phyloP scores from a whole-genome alignment of 2,888 invertebrate genomes.

The Standfussiana lucernea region DNA sequence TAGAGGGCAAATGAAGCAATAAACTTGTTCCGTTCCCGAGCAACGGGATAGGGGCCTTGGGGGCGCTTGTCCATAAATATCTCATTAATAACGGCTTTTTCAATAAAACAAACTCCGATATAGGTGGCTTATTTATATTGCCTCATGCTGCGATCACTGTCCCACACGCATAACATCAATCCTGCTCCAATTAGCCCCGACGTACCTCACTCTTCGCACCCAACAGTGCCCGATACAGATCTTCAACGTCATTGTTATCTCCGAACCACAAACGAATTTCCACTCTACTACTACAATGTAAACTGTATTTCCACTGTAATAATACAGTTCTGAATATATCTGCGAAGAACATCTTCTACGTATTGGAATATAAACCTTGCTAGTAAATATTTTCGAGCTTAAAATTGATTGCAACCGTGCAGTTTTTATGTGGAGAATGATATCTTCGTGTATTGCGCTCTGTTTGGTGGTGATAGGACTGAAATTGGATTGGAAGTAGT shows the following conservation, averaged over 20 bases:
- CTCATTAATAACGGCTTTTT: constrained; percentile 50
- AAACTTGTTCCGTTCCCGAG: constrained; percentile 31
- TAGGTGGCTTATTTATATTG: constrained; percentile 45
- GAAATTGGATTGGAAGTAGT: constrained; percentile 63
- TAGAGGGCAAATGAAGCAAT: constrained; percentile 35
- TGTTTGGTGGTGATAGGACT: constrained; percentile 68
- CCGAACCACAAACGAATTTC: constrained; percentile 66
- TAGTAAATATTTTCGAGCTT: constrained; percentile 62
- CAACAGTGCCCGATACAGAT: constrained; percentile 26
- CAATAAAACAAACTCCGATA: constrained; percentile 48
- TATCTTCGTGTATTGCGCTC: constrained; percentile 65
- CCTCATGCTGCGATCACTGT: constrained; percentile 7
- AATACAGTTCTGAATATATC: constrained; percentile 65
- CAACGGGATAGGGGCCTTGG: constrained; percentile 18
- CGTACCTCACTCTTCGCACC: constrained; percentile 3
- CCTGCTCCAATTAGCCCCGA: constrained; percentile 32
- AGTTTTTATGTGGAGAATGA: constrained; percentile 39
- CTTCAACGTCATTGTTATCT: constrained; percentile 39
- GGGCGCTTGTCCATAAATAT: constrained; percentile 45
- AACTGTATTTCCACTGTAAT: constrained; percentile 76
- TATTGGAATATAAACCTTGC: constrained; percentile 68
- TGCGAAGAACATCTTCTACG: constrained; percentile 27
- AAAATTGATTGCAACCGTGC: constrained; percentile 66
- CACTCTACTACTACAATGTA: constrained; percentile 71
- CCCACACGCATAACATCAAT: constrained; percentile 28